These are phyloP conservation scores for Onychostruthus taczanowskii DNA, from an alignment of 2,113 vertebrate species.

Conservation along the genomic window DNA sequence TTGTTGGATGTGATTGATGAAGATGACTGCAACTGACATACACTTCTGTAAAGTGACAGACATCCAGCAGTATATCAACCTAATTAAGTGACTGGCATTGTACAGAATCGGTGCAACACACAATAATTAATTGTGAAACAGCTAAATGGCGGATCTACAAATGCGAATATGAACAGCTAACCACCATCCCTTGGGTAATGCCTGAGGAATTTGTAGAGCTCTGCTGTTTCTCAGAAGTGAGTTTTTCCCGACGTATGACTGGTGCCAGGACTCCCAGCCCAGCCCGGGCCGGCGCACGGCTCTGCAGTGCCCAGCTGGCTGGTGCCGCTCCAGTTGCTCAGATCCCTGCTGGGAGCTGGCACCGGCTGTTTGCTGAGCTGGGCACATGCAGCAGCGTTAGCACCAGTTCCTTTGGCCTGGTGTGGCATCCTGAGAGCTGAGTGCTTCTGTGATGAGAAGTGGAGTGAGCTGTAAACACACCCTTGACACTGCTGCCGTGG, in stretches of 20 bases:
- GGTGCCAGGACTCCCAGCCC: neutral
- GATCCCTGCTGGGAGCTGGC: neutral
- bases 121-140: neutral
- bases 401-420: neutral
- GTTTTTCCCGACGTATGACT: rapidly evolving
- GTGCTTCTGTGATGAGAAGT: neutral
- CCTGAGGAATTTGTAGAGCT: neutral
- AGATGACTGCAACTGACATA: neutral
- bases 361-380: neutral
- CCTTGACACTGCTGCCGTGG: neutral
- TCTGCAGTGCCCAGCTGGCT: neutral
- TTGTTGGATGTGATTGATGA: neutral
- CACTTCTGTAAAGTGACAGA: neutral
- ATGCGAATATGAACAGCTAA: neutral
- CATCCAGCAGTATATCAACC: neutral
- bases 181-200: neutral
- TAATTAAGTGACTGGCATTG: neutral
- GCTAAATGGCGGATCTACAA: neutral
- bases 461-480: neutral
- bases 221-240: neutral
- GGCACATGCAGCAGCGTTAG: rapidly evolving
- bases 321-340: neutral
- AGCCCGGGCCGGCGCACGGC: rapidly evolving
- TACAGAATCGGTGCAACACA: neutral
- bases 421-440: neutral